Evolutionary conservation across 2,113 vertebrate genomes (phyloP), one percentile per base, ranked within the genome.

Genomic region (Pseudonaja textilis): DNA sequence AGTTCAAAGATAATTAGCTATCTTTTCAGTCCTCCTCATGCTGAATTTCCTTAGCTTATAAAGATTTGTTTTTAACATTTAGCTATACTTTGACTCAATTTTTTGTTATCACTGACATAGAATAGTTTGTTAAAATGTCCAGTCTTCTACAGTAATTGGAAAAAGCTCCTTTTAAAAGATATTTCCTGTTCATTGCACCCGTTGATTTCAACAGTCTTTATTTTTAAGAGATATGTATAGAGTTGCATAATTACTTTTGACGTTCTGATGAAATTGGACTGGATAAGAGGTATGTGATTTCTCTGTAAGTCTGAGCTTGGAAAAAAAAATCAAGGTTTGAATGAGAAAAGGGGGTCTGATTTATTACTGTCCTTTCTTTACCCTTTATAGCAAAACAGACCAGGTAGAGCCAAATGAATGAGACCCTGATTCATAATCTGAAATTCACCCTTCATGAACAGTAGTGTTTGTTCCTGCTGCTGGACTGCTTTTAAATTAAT

Each of bases 381-480:
- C 14, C 92, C 47, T 34, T 54, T 95, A 59, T 93, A 90, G 42
- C 59, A 85, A 94, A 88, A 90, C 0, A 7, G 87, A 92, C 4
- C 93, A 5, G 54, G 18, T 16, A 26, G 11, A 92, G 88, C 22
- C 14, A 92, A 69, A 25, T 69, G 92, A 94, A 61, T 81, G 34
- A 81, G 34, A 81, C 8, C 47, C 55, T 90, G 93, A 61, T 59
- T 57, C 93, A 8, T 23, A 61, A 91, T 57, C 56, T n/a, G 61
- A 81, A 87, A 5, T 22, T 93, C 69, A 94, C 25, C 34, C 5
- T 85, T 93, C 56, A 87, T 93, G 54, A 91, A 93, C 87, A 91
- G 94, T 95, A 93, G 96, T 94, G 96, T 94, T 96, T 96, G 94
- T 94, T 94, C 94, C 95, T 96, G 91, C 94, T 95, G 95, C 94